A percentile compares a stretch with the other conserved stretches of the same genome.
Conservation (phyloP, 37 sponge, comb jelly and placozoan genomes). For the Crambe crambe region DNA sequence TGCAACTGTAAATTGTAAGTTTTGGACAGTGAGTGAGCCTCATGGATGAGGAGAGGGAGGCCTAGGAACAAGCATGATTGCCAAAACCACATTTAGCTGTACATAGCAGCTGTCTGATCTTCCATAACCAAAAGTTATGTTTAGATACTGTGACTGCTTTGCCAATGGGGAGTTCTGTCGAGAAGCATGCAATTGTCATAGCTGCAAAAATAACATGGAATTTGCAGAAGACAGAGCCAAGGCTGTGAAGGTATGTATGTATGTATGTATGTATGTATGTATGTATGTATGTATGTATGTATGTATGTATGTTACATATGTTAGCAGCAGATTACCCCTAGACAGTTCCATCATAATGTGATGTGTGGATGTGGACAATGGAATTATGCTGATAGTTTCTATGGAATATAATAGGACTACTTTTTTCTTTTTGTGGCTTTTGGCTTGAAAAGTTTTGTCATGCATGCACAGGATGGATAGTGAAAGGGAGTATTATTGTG, state of each 20-base stretch:
- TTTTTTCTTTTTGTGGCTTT: too few relatives aligned
- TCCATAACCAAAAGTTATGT: too few relatives aligned
- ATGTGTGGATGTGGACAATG: too few relatives aligned
- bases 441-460: too few relatives aligned
- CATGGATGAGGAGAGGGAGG: not conserved
- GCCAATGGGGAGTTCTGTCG: constrained; percentile 98
- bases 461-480: too few relatives aligned
- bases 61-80: too few relatives aligned
- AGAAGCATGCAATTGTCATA: constrained; percentile 86
- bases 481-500: too few relatives aligned
- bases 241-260: constrained; percentile 78
- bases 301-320: not conserved
- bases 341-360: too few relatives aligned
- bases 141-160: constrained; percentile 97
- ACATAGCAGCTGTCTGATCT: not conserved
- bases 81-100: not conserved
- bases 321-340: too few relatives aligned
- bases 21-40: not conserved
- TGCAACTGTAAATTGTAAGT: constrained; percentile 97
- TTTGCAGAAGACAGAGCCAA: constrained; percentile 81
- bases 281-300: not conserved
- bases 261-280: too few relatives aligned
- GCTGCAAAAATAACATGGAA: constrained; percentile 92
- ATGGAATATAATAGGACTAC: too few relatives aligned
- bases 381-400: too few relatives aligned